Percentiles rank a stretch among this genome's conserved stretches.
These are phyloP conservation scores for Elephantulus edwardii DNA, from an alignment of 2,113 vertebrate genomes.

Conservation along the genomic window DNA sequence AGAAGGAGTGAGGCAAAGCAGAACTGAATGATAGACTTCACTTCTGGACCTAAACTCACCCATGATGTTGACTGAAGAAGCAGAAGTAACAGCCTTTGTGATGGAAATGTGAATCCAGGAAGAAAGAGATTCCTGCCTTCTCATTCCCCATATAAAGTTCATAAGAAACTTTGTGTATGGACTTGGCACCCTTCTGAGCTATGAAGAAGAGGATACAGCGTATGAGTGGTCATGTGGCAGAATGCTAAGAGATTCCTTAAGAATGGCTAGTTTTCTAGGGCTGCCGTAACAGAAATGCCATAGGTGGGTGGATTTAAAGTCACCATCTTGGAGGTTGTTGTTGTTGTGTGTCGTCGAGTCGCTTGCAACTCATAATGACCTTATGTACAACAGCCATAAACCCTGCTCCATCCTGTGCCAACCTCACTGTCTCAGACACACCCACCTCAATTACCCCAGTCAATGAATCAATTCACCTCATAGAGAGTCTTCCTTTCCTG, in stretches of 20 bases:
- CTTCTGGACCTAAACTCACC: background rate
- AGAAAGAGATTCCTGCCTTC: background rate
- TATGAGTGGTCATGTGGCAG: rapidly evolving
- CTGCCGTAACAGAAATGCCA: background rate
- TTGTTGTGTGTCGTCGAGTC: too few species aligned
- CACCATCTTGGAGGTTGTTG: too few species aligned
- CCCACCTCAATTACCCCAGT: too few species aligned
- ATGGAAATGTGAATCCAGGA: background rate
- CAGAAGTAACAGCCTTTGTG: background rate
- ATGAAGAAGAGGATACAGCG: background rate
- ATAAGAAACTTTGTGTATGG: background rate
- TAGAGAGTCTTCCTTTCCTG: background rate
- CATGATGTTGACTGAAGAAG: background rate
- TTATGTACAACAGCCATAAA: too few species aligned
- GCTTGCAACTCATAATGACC: too few species aligned
- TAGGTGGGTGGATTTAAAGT: background rate
- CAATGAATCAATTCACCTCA: too few species aligned
- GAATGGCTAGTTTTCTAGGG: background rate
- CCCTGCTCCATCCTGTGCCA: too few species aligned
- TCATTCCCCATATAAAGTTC: background rate
- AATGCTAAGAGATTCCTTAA: rapidly evolving
- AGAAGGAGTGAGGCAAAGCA: background rate
- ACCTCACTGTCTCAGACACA: too few species aligned
- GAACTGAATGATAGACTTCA: rapidly evolving
- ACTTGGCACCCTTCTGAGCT: too few species aligned